A percentile compares a stretch with the other conserved stretches of the same genome.
Evolutionary conservation across 2,888 invertebrate species (phyloP).

Genomic region (Leptothorax acervorum): DNA sequence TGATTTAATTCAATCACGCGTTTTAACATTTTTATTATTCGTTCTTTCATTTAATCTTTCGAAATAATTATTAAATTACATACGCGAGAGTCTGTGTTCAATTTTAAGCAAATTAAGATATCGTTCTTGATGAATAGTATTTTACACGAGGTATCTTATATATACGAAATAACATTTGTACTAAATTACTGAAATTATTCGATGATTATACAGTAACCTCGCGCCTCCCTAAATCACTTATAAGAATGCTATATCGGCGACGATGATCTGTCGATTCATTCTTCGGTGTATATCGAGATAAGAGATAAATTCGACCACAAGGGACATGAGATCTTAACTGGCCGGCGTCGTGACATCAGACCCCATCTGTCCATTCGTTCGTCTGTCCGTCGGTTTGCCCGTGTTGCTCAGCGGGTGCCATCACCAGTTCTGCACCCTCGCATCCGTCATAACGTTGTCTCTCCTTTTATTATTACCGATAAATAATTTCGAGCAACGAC

Average conservation of each 20-base stretch:
- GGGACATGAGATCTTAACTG: conserved; percentile 83
- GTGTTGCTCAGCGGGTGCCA: conserved; percentile 84
- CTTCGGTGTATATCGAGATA: conserved; percentile 75
- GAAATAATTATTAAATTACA: neutral
- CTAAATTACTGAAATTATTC: neutral
- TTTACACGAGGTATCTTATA: neutral
- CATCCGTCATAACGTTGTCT: conserved; percentile 82
- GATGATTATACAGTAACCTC: neutral
- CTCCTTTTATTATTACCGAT: conserved; percentile 73
- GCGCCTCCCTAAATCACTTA: conserved; percentile 7
- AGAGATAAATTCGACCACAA: conserved; percentile 74
- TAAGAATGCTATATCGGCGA: conserved; percentile 29
- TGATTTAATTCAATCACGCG: neutral
- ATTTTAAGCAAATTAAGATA: neutral
- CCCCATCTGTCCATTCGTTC: conserved; percentile 73
- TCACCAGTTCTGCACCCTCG: conserved; percentile 84
- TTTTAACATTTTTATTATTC: conserved; percentile 5
- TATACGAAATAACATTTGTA: neutral
- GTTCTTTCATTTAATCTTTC: neutral
- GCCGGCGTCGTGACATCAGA: conserved; percentile 80
- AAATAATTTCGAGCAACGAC: conserved; percentile 73
- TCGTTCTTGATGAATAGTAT: neutral
- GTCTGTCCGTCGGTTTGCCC: conserved; percentile 78
- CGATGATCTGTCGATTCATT: conserved; percentile 68
- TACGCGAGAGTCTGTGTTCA: neutral